Conservation (phyloP, 2,888 invertebrate species). For the Pycnomerus fuliginosus region DNA sequence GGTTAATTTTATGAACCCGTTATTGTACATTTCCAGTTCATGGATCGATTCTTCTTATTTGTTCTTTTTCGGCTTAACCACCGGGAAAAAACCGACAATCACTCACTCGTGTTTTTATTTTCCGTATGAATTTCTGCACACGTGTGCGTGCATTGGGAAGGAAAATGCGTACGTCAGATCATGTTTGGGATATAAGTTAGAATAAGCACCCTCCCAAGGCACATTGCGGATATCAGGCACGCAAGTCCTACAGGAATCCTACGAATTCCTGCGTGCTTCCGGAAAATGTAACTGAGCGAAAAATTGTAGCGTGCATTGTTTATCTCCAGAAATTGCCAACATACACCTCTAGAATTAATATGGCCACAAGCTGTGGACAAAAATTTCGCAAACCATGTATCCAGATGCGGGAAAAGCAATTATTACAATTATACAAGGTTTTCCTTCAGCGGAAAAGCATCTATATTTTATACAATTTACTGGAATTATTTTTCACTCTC, state of each 20-base stretch:
- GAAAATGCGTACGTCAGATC: constrained; percentile 33
- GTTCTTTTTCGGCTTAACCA: too few relatives aligned
- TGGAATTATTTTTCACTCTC: too few relatives aligned
- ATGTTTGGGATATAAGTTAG: constrained; percentile 40
- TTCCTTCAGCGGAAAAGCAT: too few relatives aligned
- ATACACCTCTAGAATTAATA: too few relatives aligned
- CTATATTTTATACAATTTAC: too few relatives aligned
- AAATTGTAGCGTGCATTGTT: constrained; percentile 27
- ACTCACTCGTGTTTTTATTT: too few relatives aligned
- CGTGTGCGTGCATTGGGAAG: constrained; percentile 14
- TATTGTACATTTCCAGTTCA: constrained; percentile 21
- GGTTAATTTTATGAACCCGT: constrained; percentile 28
- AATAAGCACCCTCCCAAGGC: constrained; percentile 41
- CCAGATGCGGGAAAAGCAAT: too few relatives aligned
- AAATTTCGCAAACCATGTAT: too few relatives aligned
- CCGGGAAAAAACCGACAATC: too few relatives aligned
- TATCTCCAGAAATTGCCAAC: constrained; percentile 17
- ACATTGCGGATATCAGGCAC: constrained; percentile 38
- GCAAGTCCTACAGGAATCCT: constrained; percentile 31
- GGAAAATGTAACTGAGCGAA: constrained; percentile 32
- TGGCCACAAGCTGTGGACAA: too few relatives aligned
- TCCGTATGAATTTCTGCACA: too few relatives aligned
- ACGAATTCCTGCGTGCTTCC: constrained; percentile 22
- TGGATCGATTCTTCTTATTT: constrained; percentile 10
- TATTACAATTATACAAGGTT: too few relatives aligned